Base-by-base conservation (phyloP, 2,113 vertebrate genomes). In the Atrichornis clamosus region DNA sequence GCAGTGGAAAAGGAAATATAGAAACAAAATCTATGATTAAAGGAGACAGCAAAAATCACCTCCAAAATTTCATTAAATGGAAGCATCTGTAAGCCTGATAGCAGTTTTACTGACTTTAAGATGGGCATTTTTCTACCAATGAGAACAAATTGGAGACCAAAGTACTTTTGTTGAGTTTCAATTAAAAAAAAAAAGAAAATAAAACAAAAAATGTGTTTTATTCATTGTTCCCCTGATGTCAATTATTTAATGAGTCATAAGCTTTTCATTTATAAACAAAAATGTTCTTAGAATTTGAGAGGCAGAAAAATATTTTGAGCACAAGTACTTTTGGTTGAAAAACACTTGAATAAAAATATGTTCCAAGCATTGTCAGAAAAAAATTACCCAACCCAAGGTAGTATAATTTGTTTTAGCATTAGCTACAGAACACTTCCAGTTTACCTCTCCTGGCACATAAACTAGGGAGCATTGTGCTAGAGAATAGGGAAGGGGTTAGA, bases 231-330 rank as follows among this genome's bases (percentile, higher is more conserved):
- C 23, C 33, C 30, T 44, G 41, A 74, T 76, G 39, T 69, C 9
- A 20, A 55, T 53, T 92, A 74, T 73, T 88, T 88, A 67, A 17
- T 84, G 86, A 95, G 80, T 81, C 84, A 90, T 84, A 77, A 86
- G 50, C 6, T 21, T 86, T 94, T 78, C 60, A 55, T 84, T 89
- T 93, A 26, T 70, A 84, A 93, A 55, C 46, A 95, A 42, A 92
- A 88, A 84, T 52, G 24, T 78, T 95, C 50, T 95, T 81, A 86
- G 50, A 59, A 87, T 84, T 83, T 92, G 76, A 93, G n/a, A 90
- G 32, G 70, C 10, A 67, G 68, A 90, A 85, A 86, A 95, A 60
- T 89, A 84, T 37, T 85, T 85, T 64, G 41, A 75, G 60, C 33
- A 44, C 17, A 77, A 47, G 60, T 84, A 24, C 47, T 72, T 81